phyloP scores from a whole-genome alignment of 1,140 invertebrate species.

The Rhagoletis pomonella region DNA sequence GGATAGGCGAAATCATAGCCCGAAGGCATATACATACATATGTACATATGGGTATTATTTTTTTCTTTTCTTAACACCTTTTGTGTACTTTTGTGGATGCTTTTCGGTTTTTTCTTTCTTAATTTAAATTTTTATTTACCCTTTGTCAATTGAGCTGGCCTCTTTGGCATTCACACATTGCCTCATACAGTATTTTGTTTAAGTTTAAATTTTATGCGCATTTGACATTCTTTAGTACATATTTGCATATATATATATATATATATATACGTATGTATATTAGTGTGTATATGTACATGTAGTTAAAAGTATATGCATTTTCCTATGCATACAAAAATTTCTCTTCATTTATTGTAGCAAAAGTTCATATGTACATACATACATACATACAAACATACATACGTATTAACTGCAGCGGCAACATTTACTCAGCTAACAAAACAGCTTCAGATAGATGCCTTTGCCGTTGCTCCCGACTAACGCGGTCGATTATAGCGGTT shows the following conservation, averaged over 20 bases:
- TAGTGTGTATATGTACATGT: too few species aligned
- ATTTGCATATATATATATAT: neutral
- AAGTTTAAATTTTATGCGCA: neutral
- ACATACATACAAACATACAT: neutral
- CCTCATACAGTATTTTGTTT: neutral
- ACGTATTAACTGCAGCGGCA: neutral
- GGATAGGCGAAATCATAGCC: constrained; percentile 20
- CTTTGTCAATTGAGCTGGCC: neutral
- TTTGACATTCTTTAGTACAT: neutral
- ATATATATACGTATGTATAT: neutral
- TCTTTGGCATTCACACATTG: neutral
- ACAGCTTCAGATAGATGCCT: neutral
- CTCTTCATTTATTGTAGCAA: neutral
- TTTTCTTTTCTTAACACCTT: neutral
- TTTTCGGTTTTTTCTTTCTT: neutral
- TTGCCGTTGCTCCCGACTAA: neutral
- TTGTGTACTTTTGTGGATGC: neutral
- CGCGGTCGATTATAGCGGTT: neutral
- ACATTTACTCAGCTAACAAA: neutral
- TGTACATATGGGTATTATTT: too few species aligned
- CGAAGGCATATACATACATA: neutral
- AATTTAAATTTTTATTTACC: neutral
- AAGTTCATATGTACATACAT: neutral
- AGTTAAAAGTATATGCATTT: neutral
- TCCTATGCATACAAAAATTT: neutral